Conservation (phyloP, 2,888 invertebrate genomes). For the Dexiosoma caninum region DNA sequence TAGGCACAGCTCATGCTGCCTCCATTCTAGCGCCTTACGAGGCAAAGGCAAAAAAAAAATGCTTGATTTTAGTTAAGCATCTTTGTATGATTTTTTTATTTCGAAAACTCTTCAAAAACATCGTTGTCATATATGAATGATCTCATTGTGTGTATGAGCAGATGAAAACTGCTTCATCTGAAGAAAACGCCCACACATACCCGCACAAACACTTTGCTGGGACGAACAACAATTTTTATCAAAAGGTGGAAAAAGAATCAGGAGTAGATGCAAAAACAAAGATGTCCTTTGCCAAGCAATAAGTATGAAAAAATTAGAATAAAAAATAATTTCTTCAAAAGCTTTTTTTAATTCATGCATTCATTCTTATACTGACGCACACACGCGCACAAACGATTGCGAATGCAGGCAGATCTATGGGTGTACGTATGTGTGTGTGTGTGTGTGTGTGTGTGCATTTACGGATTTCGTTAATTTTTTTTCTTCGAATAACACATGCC, state of each 20-base stretch:
- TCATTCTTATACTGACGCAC: constrained; percentile 28
- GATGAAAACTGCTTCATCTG: constrained; percentile 46
- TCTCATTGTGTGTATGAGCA: constrained; percentile 55
- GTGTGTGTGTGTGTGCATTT: neutral
- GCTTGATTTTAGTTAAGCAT: constrained; percentile 54
- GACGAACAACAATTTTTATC: too few relatives aligned
- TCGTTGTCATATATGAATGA: constrained; percentile 58
- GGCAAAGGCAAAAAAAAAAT: neutral
- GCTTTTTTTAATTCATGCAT: constrained; percentile 52
- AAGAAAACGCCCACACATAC: neutral
- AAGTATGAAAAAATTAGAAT: constrained; percentile 60
- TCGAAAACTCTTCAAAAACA: constrained; percentile 61
- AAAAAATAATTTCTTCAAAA: constrained; percentile 58
- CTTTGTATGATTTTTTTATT: constrained; percentile 45
- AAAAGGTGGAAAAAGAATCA: constrained; percentile 13
- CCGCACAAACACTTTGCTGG: neutral
- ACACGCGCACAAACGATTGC: constrained; percentile 3
- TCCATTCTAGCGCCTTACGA: neutral
- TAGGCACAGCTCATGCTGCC: too few relatives aligned
- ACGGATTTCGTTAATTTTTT: constrained; percentile 58
- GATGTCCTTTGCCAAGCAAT: constrained; percentile 60
- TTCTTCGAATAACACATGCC: constrained; percentile 51
- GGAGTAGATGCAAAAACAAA: constrained; percentile 38
- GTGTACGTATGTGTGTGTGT: neutral
- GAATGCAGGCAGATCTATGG: neutral